phyloP scores from a whole-genome alignment of 2,797 vertebrate genomes.

The Melanotaenia pygmaea region DNA sequence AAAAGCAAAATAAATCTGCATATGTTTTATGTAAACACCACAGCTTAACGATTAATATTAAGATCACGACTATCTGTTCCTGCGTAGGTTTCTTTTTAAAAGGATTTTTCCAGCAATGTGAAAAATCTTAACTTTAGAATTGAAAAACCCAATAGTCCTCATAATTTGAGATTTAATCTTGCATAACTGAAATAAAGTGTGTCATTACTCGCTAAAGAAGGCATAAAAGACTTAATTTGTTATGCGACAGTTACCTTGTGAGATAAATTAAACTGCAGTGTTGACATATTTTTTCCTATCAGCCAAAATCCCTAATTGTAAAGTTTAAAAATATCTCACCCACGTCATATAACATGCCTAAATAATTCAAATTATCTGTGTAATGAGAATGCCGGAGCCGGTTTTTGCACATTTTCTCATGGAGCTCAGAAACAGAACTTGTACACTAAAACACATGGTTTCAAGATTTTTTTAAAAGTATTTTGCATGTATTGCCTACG shows the following conservation, averaged over 20 bases:
- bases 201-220: not conserved
- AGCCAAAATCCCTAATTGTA: slow-evolving; percentile 8
- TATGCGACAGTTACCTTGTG: not conserved
- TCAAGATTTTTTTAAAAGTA: slow-evolving; percentile 42
- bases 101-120: not conserved
- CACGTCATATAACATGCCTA: slow-evolving; percentile 60
- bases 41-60: slow-evolving; percentile 17
- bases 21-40: slow-evolving; percentile 21
- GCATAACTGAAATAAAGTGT: not conserved
- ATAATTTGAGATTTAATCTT: slow-evolving; percentile 1
- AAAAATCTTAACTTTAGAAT: slow-evolving; percentile 6
- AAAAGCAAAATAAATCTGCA: slow-evolving; percentile 35
- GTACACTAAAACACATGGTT: slow-evolving; percentile 57
- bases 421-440: slow-evolving; percentile 66
- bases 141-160: not conserved
- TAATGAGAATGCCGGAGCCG: slow-evolving; percentile 71
- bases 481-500: slow-evolving; percentile 35
- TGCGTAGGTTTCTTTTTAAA: slow-evolving; percentile 2
- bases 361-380: slow-evolving; percentile 75
- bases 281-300: not conserved
- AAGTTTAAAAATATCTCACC: slow-evolving; percentile 16
- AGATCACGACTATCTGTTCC: not conserved
- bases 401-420: slow-evolving; percentile 61
- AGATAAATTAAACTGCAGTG: not conserved
- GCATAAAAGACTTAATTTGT: not conserved